Evolutionary conservation across 2,113 vertebrate species (phyloP).

Genomic region (Gasterosteus aculeatus): DNA sequence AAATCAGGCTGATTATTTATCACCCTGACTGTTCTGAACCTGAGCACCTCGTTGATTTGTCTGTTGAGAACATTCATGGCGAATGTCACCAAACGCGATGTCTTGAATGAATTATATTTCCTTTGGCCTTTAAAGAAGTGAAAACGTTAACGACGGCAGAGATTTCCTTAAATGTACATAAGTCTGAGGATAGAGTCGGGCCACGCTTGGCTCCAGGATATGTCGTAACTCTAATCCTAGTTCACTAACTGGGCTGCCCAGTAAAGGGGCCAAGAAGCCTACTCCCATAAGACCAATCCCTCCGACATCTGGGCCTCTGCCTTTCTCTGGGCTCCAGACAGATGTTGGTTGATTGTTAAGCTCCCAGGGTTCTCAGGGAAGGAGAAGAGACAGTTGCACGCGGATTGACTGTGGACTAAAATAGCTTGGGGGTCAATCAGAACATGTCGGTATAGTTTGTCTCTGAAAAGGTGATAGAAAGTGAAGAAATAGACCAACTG

Average conservation of each 20-base stretch:
- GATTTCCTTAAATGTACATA: slow-evolving; percentile 6
- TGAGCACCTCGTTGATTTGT: slow-evolving; percentile 27
- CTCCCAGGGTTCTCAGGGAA: slow-evolving; percentile 66
- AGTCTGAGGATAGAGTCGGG: slow-evolving; percentile 44
- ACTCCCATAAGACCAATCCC: slow-evolving; percentile 77
- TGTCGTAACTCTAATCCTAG: slow-evolving; percentile 67
- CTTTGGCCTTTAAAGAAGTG: background rate
- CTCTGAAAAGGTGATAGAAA: background rate
- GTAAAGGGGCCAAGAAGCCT: slow-evolving; percentile 71
- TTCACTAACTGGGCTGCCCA: slow-evolving; percentile 68
- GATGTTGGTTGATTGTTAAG: slow-evolving; percentile 74
- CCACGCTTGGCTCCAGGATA: slow-evolving; percentile 47
- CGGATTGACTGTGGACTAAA: slow-evolving; percentile 33
- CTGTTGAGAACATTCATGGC: slow-evolving; percentile 13
- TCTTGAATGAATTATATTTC: background rate
- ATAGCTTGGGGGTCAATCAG: slow-evolving; percentile 17
- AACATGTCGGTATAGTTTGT: background rate
- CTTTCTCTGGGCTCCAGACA: slow-evolving; percentile 75
- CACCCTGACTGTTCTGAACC: slow-evolving; percentile 21
- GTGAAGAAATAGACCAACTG: too few species aligned
- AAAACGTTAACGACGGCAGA: slow-evolving; percentile 9
- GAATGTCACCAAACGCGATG: background rate
- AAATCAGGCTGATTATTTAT: slow-evolving; percentile 48
- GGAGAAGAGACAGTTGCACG: slow-evolving; percentile 31
- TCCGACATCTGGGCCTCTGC: slow-evolving; percentile 77